Evolutionary conservation across 2,113 vertebrate genomes (phyloP).

Genomic region (Pterocles gutturalis): DNA sequence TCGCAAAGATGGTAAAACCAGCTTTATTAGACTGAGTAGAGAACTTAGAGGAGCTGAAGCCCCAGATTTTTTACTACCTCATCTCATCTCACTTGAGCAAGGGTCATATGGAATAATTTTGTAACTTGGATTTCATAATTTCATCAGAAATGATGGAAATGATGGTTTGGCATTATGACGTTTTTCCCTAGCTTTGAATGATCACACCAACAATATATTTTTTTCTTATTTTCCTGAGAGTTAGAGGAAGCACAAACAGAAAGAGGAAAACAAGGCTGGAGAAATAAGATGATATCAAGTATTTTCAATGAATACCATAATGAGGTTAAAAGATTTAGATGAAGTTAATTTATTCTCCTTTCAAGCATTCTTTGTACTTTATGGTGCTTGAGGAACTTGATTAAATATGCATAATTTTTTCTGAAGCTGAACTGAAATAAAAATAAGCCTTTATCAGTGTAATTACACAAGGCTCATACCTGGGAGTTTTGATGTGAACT

Average conservation of each 20-base stretch:
- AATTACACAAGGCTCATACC: constrained; percentile 59
- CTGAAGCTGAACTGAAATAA: constrained; percentile 56
- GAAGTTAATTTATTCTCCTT: constrained; percentile 66
- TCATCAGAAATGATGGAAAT: background rate
- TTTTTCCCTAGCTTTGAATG: background rate
- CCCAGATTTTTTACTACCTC: background rate
- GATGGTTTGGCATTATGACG: background rate
- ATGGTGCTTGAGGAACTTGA: constrained; percentile 59
- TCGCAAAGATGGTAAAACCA: background rate
- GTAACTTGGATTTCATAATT: background rate
- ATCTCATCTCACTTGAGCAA: background rate
- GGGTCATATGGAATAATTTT: background rate
- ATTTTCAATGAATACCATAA: constrained; percentile 49
- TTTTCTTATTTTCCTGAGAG: background rate
- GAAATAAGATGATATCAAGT: background rate
- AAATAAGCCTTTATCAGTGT: constrained; percentile 72
- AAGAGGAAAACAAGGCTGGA: background rate
- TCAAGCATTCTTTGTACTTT: constrained; percentile 53
- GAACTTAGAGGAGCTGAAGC: background rate
- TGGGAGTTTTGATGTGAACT: constrained; percentile 21
- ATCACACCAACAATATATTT: background rate
- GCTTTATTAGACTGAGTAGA: background rate
- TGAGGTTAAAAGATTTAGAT: constrained; percentile 54
- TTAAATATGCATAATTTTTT: constrained; percentile 70
- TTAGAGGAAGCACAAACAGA: background rate